These are phyloP conservation scores for Agonopterix alstromeriana DNA, from an alignment of 2,888 invertebrate species.

Conservation along the genomic window DNA sequence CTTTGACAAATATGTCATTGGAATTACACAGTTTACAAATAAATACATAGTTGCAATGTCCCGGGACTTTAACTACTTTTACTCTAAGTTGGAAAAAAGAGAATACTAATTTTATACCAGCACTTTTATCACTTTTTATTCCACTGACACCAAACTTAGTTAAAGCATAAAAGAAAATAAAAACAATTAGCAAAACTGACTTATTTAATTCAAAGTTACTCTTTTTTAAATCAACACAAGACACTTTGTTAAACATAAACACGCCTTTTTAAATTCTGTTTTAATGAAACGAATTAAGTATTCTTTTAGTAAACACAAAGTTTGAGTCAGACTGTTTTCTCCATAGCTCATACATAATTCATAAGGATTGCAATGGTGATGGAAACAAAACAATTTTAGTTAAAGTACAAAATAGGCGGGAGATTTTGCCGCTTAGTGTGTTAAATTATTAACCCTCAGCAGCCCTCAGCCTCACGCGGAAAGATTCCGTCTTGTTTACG, in stretches of 20 bases:
- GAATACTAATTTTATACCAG: no score
- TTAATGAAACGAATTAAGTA: conserved; percentile 13
- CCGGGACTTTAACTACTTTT: no score
- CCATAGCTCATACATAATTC: conserved; percentile 34
- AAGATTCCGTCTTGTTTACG: conserved; percentile 74
- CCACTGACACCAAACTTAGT: no score
- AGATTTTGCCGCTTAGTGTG: conserved; percentile 61
- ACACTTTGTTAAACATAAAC: conserved; percentile 4
- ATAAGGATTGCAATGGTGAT: conserved; percentile 41
- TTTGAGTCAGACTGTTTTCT: conserved; percentile 25
- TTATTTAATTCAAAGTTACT: no score
- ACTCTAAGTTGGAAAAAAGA: no score
- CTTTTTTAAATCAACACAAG: background rate
- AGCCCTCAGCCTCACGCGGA: conserved; percentile 61
- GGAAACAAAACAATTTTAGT: conserved; percentile 60
- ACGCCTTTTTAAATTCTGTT: conserved; percentile 2
- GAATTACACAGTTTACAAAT: no score
- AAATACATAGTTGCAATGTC: no score
- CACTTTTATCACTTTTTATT: no score
- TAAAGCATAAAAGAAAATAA: no score
- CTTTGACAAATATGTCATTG: no score
- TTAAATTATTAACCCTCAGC: conserved; percentile 71
- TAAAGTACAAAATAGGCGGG: conserved; percentile 57
- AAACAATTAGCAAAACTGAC: no score
- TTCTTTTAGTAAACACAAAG: conserved; percentile 21